Percentiles rank a stretch among this genome's conserved stretches.
These are phyloP conservation scores for Chrysoperla carnea DNA, from an alignment of 1,140 invertebrate species.

Conservation along the genomic window DNA sequence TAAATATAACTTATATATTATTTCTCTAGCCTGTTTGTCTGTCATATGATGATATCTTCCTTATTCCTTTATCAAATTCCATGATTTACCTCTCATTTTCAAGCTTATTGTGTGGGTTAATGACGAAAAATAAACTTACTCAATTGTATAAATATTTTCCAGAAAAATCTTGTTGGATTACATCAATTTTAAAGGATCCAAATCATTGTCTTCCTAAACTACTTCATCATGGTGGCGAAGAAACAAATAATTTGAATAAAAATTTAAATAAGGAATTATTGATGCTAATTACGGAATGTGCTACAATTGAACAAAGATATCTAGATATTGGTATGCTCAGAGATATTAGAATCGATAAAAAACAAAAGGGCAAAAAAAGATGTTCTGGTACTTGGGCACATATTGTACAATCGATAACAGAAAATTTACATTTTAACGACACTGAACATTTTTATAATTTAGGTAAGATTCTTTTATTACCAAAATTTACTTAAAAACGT, in stretches of 20 bases:
- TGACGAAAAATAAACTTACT: no score
- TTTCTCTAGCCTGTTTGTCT: no score
- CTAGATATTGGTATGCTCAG: constrained; percentile 8
- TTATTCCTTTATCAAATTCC: no score
- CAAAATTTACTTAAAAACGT: no score
- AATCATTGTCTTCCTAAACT: constrained; percentile 11
- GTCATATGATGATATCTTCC: no score
- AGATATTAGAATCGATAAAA: background rate
- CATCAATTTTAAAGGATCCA: constrained; percentile 14
- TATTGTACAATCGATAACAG: constrained; percentile 16
- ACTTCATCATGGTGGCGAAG: constrained; percentile 6
- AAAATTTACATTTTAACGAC: constrained; percentile 18
- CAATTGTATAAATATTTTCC: no score
- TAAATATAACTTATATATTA: no score
- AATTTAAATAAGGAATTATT: constrained; percentile 14
- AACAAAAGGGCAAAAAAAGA: background rate
- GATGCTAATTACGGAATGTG: constrained; percentile 13
- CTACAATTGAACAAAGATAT: constrained; percentile 14
- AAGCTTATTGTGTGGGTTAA: no score
- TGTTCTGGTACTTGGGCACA: constrained; percentile 10
- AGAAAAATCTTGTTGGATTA: constrained; percentile 12
- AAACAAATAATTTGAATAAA: constrained; percentile 10
- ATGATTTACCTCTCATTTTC: no score
- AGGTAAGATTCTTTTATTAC: constrained; percentile 17
- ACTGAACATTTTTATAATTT: constrained; percentile 33